A percentile compares a stretch with the other conserved stretches of the same genome.
Evolutionary conservation across 2,797 vertebrate genomes (phyloP).

Genomic region (Alauda arvensis): DNA sequence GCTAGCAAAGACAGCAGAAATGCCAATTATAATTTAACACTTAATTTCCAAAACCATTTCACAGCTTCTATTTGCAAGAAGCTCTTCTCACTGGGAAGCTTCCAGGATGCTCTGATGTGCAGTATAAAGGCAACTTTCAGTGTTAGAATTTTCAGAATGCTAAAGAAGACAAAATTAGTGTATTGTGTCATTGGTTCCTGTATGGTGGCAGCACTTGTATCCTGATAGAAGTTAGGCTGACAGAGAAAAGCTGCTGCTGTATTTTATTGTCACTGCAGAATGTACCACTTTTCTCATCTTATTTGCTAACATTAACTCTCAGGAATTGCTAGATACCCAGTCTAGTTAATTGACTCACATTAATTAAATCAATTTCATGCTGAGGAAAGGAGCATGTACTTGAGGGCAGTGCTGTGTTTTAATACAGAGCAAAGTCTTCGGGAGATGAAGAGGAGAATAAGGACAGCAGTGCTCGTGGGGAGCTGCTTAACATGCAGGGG

Average conservation of each 20-base stretch:
- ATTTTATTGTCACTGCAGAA: not conserved
- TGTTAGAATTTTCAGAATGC: not conserved
- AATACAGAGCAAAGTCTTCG: not conserved
- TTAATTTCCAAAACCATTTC: not conserved
- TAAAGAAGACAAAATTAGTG: not conserved
- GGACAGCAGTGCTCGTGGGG: not conserved
- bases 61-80: not conserved
- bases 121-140: not conserved
- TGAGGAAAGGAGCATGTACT: not conserved
- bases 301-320: not conserved
- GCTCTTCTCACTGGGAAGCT: not conserved
- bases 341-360: slow-evolving; percentile 24
- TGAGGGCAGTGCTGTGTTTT: not conserved
- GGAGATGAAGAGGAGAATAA: not conserved
- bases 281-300: not conserved
- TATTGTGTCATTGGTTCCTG: not conserved
- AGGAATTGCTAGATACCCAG: not conserved
- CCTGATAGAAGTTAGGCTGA: not conserved
- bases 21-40: not conserved
- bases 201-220: not conserved
- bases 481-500: not conserved
- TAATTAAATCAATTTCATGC: slow-evolving; percentile 6
- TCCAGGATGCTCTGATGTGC: not conserved
- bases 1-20: not conserved
- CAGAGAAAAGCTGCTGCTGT: not conserved